These are phyloP conservation scores for Drosophila peninsularis DNA, from an alignment of 2,888 invertebrate genomes.

Conservation along the genomic window DNA sequence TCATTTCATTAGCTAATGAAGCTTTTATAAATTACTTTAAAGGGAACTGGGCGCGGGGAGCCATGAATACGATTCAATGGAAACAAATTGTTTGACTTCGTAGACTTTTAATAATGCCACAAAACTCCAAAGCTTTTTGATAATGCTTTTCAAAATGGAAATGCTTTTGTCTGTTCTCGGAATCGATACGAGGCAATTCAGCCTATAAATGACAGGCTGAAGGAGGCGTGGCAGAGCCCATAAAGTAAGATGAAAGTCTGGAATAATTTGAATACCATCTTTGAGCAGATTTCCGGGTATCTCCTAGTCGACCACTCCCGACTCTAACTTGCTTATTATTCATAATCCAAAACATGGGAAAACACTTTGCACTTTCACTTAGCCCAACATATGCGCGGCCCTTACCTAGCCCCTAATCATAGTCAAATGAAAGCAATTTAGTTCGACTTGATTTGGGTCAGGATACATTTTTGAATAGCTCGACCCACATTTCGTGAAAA, in stretches of 20 bases:
- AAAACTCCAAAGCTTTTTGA: background rate
- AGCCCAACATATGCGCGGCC: background rate
- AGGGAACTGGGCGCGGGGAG: background rate
- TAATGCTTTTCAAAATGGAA: background rate
- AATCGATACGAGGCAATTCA: background rate
- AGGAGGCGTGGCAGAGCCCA: no score
- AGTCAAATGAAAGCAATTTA: background rate
- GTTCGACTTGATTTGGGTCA: background rate
- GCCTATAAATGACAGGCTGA: background rate
- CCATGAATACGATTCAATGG: background rate
- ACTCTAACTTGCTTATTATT: background rate
- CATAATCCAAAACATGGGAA: background rate
- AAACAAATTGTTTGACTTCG: background rate
- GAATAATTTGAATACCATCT: background rate
- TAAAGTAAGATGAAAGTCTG: no score
- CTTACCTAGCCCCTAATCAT: background rate
- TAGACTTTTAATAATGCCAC: background rate
- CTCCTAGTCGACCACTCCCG: background rate
- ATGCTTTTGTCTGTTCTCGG: background rate
- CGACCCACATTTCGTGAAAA: slow-evolving; percentile 1
- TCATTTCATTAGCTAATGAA: background rate
- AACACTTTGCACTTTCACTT: background rate
- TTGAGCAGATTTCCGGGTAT: no score
- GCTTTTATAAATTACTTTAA: background rate
- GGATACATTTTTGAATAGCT: slow-evolving; percentile 3